Base-by-base conservation (phyloP, 2,888 invertebrate genomes). In the Tachina grossa region DNA sequence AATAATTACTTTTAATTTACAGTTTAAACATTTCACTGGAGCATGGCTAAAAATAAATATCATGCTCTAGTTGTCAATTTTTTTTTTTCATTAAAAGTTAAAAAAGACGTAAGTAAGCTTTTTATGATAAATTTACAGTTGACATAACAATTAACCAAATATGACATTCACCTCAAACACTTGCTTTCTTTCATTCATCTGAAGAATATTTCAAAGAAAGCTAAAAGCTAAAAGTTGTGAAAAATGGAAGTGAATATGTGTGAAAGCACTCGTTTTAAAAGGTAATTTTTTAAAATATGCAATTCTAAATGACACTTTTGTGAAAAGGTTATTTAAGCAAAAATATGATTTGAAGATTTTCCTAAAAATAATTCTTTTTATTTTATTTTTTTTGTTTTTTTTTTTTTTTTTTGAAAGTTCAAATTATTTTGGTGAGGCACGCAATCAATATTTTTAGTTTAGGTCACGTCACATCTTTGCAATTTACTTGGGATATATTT, bases 21-120 rank as follows among this genome's bases (percentile, higher is more conserved):
- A 31, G 9, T 51, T 69, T 69, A 78, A 78, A 43, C 14, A 69
- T 69, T 78, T 61, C 78, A 69, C 51, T 78, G 63, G 13, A 72
- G 65, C 63, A 74, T 80, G 16, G 49, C 22, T 11, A 22, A 41
- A 47, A 19, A 74, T n/a, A 49, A 59, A 74, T 51, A 72, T 51
- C 74, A 74, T 43, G 80, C 80, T 80, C 80, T 49, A 74, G 31
- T 74, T 72, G 80, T 45, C 53, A 69, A 13, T 76, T 49, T 66
- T 39, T 13, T 14, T 53, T 76, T 19, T 22, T 16, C 1, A 11
- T 69, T 10, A 0, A 57, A 49, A n/a, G 51, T 19, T 13, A 43
- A 31, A 53, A 2, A 9, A 31, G 6, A 39, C 31, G 31, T 59
- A 53, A 43, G 13, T 63, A 51, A 16, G 14, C 55, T 51, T 47